Conservation (phyloP, 1,140 invertebrate species). For the Xylocopa sonorina region DNA sequence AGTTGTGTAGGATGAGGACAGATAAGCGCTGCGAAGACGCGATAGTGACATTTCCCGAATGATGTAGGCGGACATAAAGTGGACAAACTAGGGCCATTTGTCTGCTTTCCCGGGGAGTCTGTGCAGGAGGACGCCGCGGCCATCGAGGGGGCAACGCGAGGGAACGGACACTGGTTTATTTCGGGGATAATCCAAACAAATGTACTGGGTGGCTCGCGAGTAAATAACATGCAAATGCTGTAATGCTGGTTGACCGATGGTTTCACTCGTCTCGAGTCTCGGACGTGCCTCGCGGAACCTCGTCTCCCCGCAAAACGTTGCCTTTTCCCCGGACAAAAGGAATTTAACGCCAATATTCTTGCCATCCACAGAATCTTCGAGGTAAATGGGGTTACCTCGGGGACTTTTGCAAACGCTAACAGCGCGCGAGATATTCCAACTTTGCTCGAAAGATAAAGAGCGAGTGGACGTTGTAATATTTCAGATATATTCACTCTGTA, state of each 20-base stretch:
- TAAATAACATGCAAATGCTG: slow-evolving; percentile 83
- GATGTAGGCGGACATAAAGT: slow-evolving; percentile 77
- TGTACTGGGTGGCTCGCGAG: slow-evolving; percentile 81
- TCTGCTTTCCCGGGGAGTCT: slow-evolving; percentile 75
- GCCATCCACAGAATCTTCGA: not conserved
- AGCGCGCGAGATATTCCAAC: no score
- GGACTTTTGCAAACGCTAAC: no score
- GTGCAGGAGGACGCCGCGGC: slow-evolving; percentile 56
- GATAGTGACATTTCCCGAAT: slow-evolving; percentile 70
- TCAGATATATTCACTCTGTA: no score
- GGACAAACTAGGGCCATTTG: slow-evolving; percentile 79
- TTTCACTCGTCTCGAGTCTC: slow-evolving; percentile 73
- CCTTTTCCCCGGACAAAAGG: slow-evolving; percentile 26
- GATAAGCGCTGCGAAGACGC: slow-evolving; percentile 42
- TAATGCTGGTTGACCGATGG: slow-evolving; percentile 83
- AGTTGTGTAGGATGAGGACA: not conserved
- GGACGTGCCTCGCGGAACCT: slow-evolving; percentile 61
- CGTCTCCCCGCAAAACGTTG: not conserved
- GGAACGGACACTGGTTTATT: slow-evolving; percentile 77
- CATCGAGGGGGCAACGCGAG: slow-evolving; percentile 66
- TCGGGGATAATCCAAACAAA: slow-evolving; percentile 83
- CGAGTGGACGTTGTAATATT: no score
- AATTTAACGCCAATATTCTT: not conserved
- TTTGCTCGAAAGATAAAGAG: no score
- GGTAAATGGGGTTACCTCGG: no score